phyloP scores from a whole-genome alignment of 1,140 invertebrate species.

The Rhopalosiphum maidis region DNA sequence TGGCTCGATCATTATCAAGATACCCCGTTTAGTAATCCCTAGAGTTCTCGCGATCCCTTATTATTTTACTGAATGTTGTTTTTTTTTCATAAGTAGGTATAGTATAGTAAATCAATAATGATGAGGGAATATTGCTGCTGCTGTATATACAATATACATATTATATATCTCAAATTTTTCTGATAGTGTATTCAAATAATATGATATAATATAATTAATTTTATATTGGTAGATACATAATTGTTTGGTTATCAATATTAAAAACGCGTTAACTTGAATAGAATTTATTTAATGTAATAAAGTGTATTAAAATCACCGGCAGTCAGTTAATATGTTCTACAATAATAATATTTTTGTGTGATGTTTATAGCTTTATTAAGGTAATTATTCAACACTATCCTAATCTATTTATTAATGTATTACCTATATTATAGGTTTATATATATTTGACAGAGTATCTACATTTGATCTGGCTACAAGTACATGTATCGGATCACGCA shows the following conservation, averaged over 20 bases:
- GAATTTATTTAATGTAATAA: background rate
- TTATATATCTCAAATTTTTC: background rate
- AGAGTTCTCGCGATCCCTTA: background rate
- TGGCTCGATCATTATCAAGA: conserved; percentile 37
- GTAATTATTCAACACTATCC: background rate
- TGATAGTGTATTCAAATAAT: background rate
- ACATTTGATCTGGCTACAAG: background rate
- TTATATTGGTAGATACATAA: background rate
- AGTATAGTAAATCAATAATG: conserved; percentile 36
- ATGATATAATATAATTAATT: background rate
- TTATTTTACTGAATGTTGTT: conserved; percentile 3
- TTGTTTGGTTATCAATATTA: background rate
- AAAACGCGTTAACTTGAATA: background rate
- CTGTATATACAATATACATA: background rate
- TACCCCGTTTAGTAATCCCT: conserved; percentile 38
- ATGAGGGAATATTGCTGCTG: background rate
- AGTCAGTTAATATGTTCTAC: background rate
- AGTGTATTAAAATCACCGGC: background rate
- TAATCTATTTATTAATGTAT: background rate
- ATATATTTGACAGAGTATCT: background rate
- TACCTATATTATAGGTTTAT: background rate
- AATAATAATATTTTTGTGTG: background rate
- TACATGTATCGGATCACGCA: background rate
- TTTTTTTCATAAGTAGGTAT: background rate
- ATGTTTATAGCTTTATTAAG: background rate